Evolutionary conservation across 2,888 invertebrate genomes (phyloP), one percentile per base, ranked within the genome.

Genomic region (Athripsodes cinereus): DNA sequence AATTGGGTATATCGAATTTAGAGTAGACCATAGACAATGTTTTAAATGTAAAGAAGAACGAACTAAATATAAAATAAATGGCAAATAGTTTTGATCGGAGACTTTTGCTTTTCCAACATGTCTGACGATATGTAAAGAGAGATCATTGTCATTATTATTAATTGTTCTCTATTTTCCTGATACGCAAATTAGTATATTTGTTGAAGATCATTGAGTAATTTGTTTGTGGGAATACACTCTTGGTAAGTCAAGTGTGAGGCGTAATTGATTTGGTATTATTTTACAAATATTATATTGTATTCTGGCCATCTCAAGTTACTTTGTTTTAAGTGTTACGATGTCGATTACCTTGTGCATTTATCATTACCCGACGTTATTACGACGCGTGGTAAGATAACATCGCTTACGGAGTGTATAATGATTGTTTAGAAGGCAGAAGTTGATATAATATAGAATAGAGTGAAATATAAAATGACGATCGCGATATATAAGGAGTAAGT

Each of bases 51-150:
- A 54, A 59, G 34, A 51, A 47, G 57, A 60, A 60, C 55, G 34
- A 49, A 21, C 40, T 13, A 40, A 40, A 26, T 8, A 40, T 40
- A 40, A 40, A 40, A 40, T n/a, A 52, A 53, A 55, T 56, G 56
- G 55, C 56, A 52, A 55, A 55, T 60, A 62, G 64, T 65, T 63
- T 64, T 71, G 72, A 73, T 73, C 70, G 70, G 71, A 76, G 73
- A 76, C 74, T 76, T 76, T 76, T 76, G 76, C 74, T 76, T 76
- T 76, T 76, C 73, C 76, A 77, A 78, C 76, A 78, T 78, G 78
- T 78, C 78, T 74, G 78, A 78, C 77, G 73, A 75, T 75, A 52
- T 53, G 76, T 77, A 71, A 74, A 74, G 76, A 77, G 16, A 16
- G 40, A 40, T 13, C 13, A 40, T 40, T 16, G 16, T 13, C 40